A percentile compares a stretch with the other conserved stretches of the same genome.
Conservation (phyloP, 2,113 vertebrate genomes). For the Alethe castanea region DNA sequence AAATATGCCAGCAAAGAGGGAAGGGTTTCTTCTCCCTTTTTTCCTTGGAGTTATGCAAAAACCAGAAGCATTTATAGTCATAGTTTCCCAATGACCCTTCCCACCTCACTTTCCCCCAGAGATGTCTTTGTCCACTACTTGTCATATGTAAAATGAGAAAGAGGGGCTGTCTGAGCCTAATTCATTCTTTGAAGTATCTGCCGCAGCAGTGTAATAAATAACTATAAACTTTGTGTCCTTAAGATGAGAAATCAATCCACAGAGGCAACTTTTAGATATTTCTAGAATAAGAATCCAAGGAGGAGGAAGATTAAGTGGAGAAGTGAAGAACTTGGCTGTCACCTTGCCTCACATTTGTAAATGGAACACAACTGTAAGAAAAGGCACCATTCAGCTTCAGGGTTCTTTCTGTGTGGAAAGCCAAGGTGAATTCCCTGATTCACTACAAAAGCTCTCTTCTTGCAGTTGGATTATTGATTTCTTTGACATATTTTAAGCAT, state of each 20-base stretch:
- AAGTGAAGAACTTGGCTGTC: constrained; percentile 9
- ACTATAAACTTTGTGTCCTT: not conserved
- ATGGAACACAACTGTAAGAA: not conserved
- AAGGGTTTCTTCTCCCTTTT: not conserved
- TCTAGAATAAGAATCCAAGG: not conserved
- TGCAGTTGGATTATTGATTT: constrained; percentile 20
- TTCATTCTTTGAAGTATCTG: not conserved
- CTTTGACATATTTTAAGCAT: constrained; percentile 20
- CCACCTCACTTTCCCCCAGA: not conserved
- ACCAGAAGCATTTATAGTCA: not conserved
- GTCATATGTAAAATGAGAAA: not conserved
- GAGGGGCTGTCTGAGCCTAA: not conserved
- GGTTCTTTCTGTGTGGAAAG: not conserved
- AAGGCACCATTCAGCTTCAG: not conserved
- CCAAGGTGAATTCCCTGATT: not conserved
- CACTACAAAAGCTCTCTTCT: not conserved
- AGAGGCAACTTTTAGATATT: not conserved
- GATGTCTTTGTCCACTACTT: not conserved
- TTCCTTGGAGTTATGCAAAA: not conserved
- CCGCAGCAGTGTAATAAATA: not conserved
- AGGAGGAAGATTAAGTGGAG: not conserved
- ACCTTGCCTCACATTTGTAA: constrained; percentile 11
- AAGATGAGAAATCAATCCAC: constrained; percentile 16
- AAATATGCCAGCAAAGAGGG: not conserved
- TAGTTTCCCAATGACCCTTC: not conserved